Evolutionary conservation across 2,888 invertebrate genomes (phyloP).

Genomic region (Ecliptopera silaceata): DNA sequence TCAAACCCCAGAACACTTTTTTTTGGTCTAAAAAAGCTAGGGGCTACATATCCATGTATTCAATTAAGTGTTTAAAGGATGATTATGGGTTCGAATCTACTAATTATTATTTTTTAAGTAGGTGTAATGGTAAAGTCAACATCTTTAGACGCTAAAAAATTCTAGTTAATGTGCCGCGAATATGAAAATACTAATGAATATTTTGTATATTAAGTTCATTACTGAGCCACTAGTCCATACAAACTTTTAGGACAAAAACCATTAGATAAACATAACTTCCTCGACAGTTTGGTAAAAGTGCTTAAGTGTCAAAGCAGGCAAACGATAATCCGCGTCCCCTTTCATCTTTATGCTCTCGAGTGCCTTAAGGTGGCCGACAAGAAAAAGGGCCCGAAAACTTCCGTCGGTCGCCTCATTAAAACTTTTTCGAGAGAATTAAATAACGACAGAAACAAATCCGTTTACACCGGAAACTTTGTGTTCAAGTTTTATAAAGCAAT

Average conservation of each 20-base stretch:
- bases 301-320: slow-evolving; percentile 7
- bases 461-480: slow-evolving; percentile 41
- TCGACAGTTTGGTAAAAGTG: background rate
- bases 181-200: too few species aligned
- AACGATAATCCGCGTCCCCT: slow-evolving; percentile 11
- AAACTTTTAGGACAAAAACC: background rate
- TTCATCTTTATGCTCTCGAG: slow-evolving; percentile 18
- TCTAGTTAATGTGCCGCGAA: too few species aligned
- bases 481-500: slow-evolving; percentile 48
- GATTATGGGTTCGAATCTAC: too few species aligned
- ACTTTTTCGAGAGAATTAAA: slow-evolving; percentile 59
- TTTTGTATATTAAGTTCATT: too few species aligned
- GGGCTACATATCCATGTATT: too few species aligned
- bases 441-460: slow-evolving; percentile 55
- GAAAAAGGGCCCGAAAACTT: slow-evolving; percentile 35
- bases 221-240: background rate
- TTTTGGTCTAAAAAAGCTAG: too few species aligned
- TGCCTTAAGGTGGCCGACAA: slow-evolving; percentile 33
- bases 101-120: too few species aligned
- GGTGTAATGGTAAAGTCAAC: too few species aligned
- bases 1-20: too few species aligned
- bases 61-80: too few species aligned
- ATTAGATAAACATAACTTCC: background rate
- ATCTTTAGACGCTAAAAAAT: too few species aligned
- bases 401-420: slow-evolving; percentile 55